A percentile compares a stretch with the other conserved stretches of the same genome.
Conservation (phyloP, 2,888 invertebrate species). For the Sarcophaga variegata region DNA sequence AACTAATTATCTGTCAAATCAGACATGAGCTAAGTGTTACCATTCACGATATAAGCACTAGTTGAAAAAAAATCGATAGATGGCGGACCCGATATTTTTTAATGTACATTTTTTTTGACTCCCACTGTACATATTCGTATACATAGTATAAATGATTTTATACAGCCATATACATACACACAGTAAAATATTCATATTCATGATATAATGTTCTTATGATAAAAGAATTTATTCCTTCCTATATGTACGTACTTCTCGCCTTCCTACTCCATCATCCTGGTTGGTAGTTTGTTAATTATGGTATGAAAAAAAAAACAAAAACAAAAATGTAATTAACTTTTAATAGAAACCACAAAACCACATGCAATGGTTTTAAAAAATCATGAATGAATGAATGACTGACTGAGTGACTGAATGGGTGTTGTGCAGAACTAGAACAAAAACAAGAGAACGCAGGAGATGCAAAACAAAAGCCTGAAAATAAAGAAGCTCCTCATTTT, state of each 20-base stretch:
- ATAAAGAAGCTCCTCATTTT: not conserved
- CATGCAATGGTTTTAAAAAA: constrained; percentile 34
- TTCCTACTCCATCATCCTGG: not conserved
- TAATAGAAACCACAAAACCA: constrained; percentile 50
- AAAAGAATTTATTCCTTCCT: not conserved
- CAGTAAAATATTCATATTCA: not conserved
- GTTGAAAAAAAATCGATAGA: too few relatives aligned
- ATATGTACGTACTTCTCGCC: constrained; percentile 3
- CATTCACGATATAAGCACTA: too few relatives aligned
- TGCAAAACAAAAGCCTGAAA: not conserved
- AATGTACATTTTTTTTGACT: too few relatives aligned
- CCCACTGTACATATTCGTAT: not conserved
- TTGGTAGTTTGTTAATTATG: constrained; percentile 33
- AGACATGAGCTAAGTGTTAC: too few relatives aligned
- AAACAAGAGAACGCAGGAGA: not conserved
- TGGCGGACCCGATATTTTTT: too few relatives aligned
- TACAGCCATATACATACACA: not conserved
- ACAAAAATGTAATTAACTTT: constrained; percentile 52
- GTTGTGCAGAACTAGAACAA: not conserved
- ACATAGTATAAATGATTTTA: constrained; percentile 11
- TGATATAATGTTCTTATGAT: not conserved
- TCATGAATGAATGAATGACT: not conserved
- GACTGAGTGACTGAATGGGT: not conserved
- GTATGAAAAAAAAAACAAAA: constrained; percentile 1
- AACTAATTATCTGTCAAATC: too few relatives aligned